phyloP scores from a whole-genome alignment of 2,113 vertebrate genomes.

The Phaethon lepturus region DNA sequence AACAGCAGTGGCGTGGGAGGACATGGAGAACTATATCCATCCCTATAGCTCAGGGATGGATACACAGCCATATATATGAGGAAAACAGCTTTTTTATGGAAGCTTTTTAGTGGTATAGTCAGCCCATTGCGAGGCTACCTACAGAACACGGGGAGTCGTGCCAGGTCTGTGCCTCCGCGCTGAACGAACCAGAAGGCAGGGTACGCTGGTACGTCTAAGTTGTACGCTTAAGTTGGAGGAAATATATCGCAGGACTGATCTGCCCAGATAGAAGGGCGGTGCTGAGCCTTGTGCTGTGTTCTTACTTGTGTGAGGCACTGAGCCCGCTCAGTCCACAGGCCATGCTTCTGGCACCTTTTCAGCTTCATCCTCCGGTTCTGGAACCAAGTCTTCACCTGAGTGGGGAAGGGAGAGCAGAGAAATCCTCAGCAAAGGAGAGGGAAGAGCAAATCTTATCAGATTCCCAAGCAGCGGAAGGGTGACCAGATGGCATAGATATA shows the following conservation, averaged over 20 bases:
- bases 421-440: not conserved
- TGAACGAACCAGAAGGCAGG: not conserved
- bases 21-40: not conserved
- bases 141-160: not conserved
- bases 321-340: constrained; percentile 69
- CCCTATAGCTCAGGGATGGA: not conserved
- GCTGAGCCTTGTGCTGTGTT: not conserved
- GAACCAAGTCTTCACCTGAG: constrained; percentile 88
- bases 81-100: not conserved
- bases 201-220: accelerated
- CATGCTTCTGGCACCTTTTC: constrained; percentile 82
- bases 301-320: constrained; percentile 47
- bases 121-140: not conserved
- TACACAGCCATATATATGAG: not conserved
- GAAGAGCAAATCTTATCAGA: not conserved
- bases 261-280: not conserved
- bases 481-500: constrained; percentile 22
- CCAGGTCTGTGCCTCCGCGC: not conserved
- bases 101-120: not conserved
- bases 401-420: not conserved
- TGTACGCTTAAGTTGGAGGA: not conserved
- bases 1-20: not conserved
- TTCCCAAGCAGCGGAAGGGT: not conserved
- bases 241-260: not conserved
- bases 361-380: constrained; percentile 88